phyloP scores from a whole-genome alignment of 1,140 invertebrate genomes.

The Sinonovacula constricta region DNA sequence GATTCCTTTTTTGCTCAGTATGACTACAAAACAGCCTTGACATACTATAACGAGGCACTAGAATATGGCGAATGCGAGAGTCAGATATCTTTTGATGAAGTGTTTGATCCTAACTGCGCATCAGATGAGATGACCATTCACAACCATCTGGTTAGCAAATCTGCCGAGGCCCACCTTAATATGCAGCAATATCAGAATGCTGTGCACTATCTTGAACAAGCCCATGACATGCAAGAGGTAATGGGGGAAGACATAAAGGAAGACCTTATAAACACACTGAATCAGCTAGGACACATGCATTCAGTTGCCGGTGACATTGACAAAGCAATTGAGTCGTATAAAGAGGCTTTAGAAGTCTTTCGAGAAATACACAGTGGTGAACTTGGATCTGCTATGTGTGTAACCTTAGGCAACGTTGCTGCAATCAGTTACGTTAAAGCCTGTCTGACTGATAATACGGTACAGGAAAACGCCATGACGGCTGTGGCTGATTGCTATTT shows the following conservation, averaged over 20 bases:
- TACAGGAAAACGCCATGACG: conserved; percentile 72
- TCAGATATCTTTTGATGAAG: conserved; percentile 64
- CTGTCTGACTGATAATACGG: conserved; percentile 70
- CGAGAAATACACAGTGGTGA: conserved; percentile 71
- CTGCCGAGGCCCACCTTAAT: conserved; percentile 74
- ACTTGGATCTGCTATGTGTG: conserved; percentile 73
- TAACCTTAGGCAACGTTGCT: conserved; percentile 72
- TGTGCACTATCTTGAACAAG: conserved; percentile 73
- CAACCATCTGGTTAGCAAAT: conserved; percentile 74
- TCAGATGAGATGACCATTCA: conserved; percentile 75
- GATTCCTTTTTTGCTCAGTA: conserved; percentile 76
- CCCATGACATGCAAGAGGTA: conserved; percentile 73
- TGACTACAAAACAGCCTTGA: conserved; percentile 73
- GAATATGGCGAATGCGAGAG: conserved; percentile 70
- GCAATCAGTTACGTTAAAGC: conserved; percentile 77
- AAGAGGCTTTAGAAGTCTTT: conserved; percentile 72
- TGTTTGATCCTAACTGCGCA: conserved; percentile 68
- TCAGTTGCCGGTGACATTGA: conserved; percentile 73
- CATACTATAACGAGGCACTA: conserved; percentile 74
- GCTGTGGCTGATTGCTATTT: conserved; percentile 70
- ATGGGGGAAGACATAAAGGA: conserved; percentile 75
- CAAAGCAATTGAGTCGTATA: conserved; percentile 75
- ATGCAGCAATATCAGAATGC: conserved; percentile 77
- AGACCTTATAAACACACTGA: conserved; percentile 70
- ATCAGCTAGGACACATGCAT: conserved; percentile 75